These are phyloP conservation scores for Ochropacha duplaris DNA, from an alignment of 2,888 invertebrate genomes.

Conservation along the genomic window DNA sequence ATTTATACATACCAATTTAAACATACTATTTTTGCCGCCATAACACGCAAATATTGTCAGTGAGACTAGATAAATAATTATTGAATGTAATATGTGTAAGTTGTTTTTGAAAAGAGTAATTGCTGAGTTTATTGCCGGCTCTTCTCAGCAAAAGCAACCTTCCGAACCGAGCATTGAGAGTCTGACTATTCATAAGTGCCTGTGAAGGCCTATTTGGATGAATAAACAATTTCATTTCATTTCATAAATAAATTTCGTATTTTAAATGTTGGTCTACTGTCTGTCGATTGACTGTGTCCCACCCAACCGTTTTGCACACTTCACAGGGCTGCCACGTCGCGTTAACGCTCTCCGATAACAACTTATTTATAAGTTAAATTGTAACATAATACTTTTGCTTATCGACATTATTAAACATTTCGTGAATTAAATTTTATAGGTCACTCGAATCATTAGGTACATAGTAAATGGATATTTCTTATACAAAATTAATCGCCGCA, in stretches of 20 bases:
- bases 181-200: too few species aligned
- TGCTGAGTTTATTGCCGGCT: too few species aligned
- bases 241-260: not conserved
- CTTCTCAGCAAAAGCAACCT: too few species aligned
- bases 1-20: too few species aligned
- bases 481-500: not conserved
- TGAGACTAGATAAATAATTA: too few species aligned
- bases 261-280: conserved; percentile 28
- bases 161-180: too few species aligned
- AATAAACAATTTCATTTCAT: too few species aligned
- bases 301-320: conserved; percentile 25
- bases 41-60: too few species aligned
- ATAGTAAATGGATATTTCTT: not conserved
- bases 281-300: conserved; percentile 18
- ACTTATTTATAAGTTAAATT: conserved; percentile 43
- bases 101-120: too few species aligned
- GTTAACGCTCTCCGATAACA: conserved; percentile 41
- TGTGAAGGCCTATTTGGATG: too few species aligned
- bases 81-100: too few species aligned
- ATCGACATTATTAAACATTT: not conserved
- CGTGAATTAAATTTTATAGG: not conserved
- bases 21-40: too few species aligned
- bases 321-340: conserved; percentile 42
- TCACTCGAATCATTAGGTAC: not conserved
- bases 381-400: conserved; percentile 23